These are phyloP conservation scores for Schrankia costaestrigalis DNA, from an alignment of 2,888 invertebrate genomes.

Conservation along the genomic window DNA sequence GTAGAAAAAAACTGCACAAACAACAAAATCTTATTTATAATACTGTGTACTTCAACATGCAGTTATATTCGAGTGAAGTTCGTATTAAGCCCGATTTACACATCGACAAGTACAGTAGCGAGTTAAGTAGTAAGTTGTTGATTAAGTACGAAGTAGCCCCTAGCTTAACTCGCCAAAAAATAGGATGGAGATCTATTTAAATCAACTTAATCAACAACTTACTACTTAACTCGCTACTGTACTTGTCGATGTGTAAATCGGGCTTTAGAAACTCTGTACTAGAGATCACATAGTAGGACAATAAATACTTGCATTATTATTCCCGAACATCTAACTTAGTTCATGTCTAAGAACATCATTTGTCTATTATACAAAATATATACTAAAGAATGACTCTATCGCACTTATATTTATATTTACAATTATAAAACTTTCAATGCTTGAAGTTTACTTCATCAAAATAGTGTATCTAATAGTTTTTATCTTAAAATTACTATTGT, in stretches of 20 bases:
- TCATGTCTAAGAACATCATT: conserved; percentile 25
- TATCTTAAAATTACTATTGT: too few relatives aligned
- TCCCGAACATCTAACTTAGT: conserved; percentile 15
- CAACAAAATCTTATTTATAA: conserved; percentile 35
- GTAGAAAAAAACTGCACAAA: conserved; percentile 14
- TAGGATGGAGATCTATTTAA: too few relatives aligned
- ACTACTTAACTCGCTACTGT: too few relatives aligned
- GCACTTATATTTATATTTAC: conserved; percentile 29
- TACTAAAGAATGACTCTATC: conserved; percentile 19
- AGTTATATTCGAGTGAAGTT: conserved; percentile 43
- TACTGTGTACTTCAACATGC: conserved; percentile 52
- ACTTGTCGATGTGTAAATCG: too few relatives aligned
- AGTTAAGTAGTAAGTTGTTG: too few relatives aligned
- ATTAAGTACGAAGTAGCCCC: too few relatives aligned
- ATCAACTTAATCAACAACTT: too few relatives aligned
- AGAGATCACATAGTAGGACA: conserved; percentile 41
- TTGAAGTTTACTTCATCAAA: conserved; percentile 7
- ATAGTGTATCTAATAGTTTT: conserved; percentile 1
- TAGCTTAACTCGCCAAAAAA: too few relatives aligned
- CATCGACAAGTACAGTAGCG: too few relatives aligned
- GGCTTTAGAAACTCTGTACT: conserved; percentile 29
- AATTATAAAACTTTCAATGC: conserved; percentile 13
- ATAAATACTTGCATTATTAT: conserved; percentile 38
- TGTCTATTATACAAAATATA: conserved; percentile 30
- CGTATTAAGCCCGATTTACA: too few relatives aligned